These are phyloP conservation scores for Sebastes trivittatus DNA, from an alignment of 2,797 vertebrate genomes.

Conservation along the genomic window DNA sequence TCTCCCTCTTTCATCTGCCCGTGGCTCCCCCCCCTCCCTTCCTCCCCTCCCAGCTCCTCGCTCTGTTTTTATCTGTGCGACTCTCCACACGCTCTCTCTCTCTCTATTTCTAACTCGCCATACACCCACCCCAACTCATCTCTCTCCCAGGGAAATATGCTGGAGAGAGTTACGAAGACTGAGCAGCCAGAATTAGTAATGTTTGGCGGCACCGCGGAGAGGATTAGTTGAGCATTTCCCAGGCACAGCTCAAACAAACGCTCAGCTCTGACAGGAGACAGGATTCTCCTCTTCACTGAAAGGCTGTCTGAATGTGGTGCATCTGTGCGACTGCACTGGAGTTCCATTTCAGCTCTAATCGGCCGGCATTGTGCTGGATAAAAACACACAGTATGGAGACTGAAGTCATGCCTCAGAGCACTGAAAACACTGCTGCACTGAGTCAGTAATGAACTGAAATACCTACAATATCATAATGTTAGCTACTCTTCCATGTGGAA, in stretches of 20 bases:
- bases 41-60: constrained; percentile 13
- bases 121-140: constrained; percentile 39
- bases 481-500: not conserved
- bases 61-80: constrained; percentile 43
- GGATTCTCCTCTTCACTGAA: constrained; percentile 17
- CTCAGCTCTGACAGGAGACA: not conserved
- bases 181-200: constrained; percentile 27
- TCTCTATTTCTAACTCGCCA: constrained; percentile 16
- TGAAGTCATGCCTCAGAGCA: not conserved
- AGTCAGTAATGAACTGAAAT: not conserved
- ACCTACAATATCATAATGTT: not conserved
- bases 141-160: constrained; percentile 22
- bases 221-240: constrained; percentile 10
- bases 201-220: not conserved
- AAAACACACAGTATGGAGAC: not conserved
- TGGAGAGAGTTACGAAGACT: not conserved
- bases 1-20: constrained; percentile 42
- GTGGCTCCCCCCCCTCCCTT: not conserved
- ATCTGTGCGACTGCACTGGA: not conserved
- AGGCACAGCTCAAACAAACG: not conserved
- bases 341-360: constrained; percentile 3
- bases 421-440: not conserved
- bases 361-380: not conserved
- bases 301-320: not conserved
- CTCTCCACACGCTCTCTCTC: constrained; percentile 15